A percentile compares a stretch with the other conserved stretches of the same genome.
These are phyloP conservation scores for Pelodiscus sinensis DNA, from an alignment of 2,113 vertebrate species.

Conservation along the genomic window DNA sequence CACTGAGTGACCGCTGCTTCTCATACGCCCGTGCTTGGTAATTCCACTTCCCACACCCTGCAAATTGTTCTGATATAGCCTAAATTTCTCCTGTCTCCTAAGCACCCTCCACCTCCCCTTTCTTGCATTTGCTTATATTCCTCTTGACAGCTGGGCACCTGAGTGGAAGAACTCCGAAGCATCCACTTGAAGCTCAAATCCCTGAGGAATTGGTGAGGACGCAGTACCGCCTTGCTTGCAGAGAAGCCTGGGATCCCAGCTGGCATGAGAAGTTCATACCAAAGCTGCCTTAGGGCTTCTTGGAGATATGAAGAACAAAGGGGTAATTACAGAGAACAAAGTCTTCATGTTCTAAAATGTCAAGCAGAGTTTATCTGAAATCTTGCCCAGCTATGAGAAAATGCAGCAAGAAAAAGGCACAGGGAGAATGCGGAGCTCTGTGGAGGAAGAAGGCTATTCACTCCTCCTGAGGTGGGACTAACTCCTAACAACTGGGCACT, in stretches of 20 bases:
- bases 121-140: neutral
- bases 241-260: neutral
- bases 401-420: neutral
- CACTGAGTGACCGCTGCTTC: neutral
- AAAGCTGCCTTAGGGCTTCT: constrained; percentile 23
- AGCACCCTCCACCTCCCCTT: neutral
- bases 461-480: neutral
- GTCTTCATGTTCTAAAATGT: constrained; percentile 41
- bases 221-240: neutral
- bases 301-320: constrained; percentile 19
- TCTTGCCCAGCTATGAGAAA: neutral
- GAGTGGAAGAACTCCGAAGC: neutral
- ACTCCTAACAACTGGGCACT: neutral
- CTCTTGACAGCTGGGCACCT: neutral
- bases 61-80: no score
- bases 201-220: neutral
- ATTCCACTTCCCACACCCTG: no score
- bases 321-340: constrained; percentile 16
- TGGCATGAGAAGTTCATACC: constrained; percentile 15
- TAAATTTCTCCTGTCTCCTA: no score
- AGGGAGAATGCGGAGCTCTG: neutral
- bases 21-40: no score
- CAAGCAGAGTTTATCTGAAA: constrained; percentile 37
- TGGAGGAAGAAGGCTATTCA: accelerated
- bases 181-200: neutral